Percentiles rank a stretch among this genome's conserved stretches.
phyloP scores from a whole-genome alignment of 2,888 invertebrate species.

The Pollenia amentaria region DNA sequence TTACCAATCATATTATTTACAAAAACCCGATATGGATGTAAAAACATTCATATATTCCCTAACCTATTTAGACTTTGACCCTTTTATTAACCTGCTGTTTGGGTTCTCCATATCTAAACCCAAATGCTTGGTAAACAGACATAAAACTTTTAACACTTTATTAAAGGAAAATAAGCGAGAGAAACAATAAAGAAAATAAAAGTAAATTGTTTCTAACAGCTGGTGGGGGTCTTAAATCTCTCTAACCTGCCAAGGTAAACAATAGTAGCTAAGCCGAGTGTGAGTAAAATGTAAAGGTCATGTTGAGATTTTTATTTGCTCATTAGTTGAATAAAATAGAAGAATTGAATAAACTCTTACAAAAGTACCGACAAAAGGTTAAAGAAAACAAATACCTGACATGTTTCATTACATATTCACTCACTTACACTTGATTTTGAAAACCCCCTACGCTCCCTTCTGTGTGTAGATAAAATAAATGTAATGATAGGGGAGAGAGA shows the following conservation, averaged over 20 bases:
- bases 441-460: constrained; percentile 1
- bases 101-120: constrained; percentile 1
- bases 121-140: constrained; percentile 52
- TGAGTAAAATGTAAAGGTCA: constrained; percentile 59
- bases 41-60: background rate
- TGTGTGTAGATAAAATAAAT: background rate
- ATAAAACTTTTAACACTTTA: constrained; percentile 59
- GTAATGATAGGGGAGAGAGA: constrained; percentile 4
- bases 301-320: constrained; percentile 67
- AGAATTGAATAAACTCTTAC: background rate
- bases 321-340: constrained; percentile 55
- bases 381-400: constrained; percentile 48
- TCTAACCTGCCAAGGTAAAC: constrained; percentile 31
- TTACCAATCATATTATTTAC: background rate
- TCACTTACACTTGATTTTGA: background rate
- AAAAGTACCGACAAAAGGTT: constrained; percentile 14
- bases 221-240: constrained; percentile 5
- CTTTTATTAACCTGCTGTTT: constrained; percentile 40
- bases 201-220: constrained; percentile 26
- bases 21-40: background rate
- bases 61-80: constrained; percentile 1
- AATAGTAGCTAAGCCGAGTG: background rate
- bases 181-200: constrained; percentile 42
- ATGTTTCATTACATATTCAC: background rate
- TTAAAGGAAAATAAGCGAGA: constrained; percentile 23